Base-by-base conservation (phyloP, 2,113 vertebrate species). In the Ceratotherium simum region DNA sequence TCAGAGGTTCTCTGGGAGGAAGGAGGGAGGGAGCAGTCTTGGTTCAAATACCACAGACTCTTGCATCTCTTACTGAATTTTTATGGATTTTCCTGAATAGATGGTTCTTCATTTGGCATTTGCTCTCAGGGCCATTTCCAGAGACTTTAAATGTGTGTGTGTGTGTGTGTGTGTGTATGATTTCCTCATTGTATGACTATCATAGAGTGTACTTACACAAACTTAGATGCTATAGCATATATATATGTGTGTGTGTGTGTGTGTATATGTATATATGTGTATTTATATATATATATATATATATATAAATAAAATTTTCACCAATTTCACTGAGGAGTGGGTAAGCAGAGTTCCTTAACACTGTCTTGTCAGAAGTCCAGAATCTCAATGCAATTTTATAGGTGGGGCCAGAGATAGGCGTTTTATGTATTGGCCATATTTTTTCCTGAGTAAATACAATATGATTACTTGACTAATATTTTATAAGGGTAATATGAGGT, bases 101-200 rank as follows among this genome's bases (percentile, higher is more conserved):
- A 58, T 89, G 56, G 79, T 97, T 69, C 72, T 93, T 82, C 54
- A 54, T 72, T 97, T 86, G 56, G n/a, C 60, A 1, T 87, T 89
- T 96, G 25, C 69, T 83, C 16, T 94, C 85, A 80, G 73, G 56
- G 27, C 64, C 83, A 92, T 83, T 94, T 90, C 84, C 23, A 97
- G 62, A 95, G 82, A 67, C 67, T 85, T 46, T 21, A 75, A 60
- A 73, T 93, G 36, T 48, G 21, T 5, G 7, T 46, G 8, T 46
- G 20, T 54, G 14, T 54, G 51, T 80, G 20, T 48, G 17, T 29
- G 21, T 5, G 5, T 46, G 20, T 54, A 54, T 54, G 51, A 54
- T 54, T 54, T 54, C 51, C 3, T 54, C 51, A 13, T 54, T 54
- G 51, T 54, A 13, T 13, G 4, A 54, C 16, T 13, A 54, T 54